phyloP scores from a whole-genome alignment of 2,797 vertebrate species.

The Enteromius thamalakanensis region DNA sequence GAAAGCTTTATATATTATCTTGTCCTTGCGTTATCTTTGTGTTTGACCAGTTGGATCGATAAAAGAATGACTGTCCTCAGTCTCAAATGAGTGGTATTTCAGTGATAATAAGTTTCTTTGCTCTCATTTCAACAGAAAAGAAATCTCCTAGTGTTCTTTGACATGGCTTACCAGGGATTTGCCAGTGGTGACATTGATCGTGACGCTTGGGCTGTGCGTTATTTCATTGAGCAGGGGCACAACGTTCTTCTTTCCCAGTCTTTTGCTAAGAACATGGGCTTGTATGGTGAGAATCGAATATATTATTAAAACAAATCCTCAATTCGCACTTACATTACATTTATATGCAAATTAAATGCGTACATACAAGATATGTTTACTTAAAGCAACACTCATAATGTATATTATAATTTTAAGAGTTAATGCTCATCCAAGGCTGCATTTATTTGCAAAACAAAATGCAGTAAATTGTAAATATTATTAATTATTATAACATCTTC shows the following conservation, averaged over 20 bases:
- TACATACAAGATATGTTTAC: not conserved
- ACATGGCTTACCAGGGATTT: slow-evolving; percentile 99
- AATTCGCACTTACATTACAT: not conserved
- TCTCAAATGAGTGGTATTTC: slow-evolving; percentile 1
- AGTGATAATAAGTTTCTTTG: not conserved
- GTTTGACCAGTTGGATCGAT: slow-evolving; percentile 10
- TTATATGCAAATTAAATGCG: not conserved
- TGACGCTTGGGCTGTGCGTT: slow-evolving; percentile 94
- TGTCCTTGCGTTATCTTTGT: slow-evolving; percentile 1
- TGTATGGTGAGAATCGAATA: slow-evolving; percentile 86
- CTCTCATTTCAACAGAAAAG: slow-evolving; percentile 81
- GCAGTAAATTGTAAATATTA: not conserved
- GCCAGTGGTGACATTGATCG: slow-evolving; percentile 94
- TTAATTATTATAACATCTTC: not conserved
- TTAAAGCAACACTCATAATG: not conserved
- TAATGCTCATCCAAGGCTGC: not conserved
- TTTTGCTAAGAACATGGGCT: slow-evolving; percentile 98
- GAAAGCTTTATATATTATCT: not conserved
- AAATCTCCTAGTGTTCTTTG: slow-evolving; percentile 94
- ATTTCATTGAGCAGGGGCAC: slow-evolving; percentile 95
- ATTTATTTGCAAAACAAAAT: not conserved
- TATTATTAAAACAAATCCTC: not conserved
- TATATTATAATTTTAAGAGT: not conserved
- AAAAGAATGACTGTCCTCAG: slow-evolving; percentile 16
- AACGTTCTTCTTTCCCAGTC: slow-evolving; percentile 92